phyloP scores from a whole-genome alignment of 2,797 vertebrate genomes.

The Vultur gryphus region DNA sequence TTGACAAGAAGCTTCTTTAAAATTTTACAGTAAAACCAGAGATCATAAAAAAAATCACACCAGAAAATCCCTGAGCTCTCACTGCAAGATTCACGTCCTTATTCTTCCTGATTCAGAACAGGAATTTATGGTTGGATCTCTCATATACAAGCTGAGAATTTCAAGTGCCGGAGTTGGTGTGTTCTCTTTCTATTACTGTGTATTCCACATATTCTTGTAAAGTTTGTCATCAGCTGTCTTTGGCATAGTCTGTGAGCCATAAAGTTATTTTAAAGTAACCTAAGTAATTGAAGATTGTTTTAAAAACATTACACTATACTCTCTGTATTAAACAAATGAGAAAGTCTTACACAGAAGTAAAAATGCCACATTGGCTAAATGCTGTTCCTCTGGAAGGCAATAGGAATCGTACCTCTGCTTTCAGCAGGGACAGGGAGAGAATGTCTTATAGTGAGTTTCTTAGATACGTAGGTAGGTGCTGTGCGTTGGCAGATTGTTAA shows the following conservation, averaged over 20 bases:
- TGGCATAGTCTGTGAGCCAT: not conserved
- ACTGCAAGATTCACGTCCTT: not conserved
- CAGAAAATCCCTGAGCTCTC: not conserved
- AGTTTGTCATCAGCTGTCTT: not conserved
- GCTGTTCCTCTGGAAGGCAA: not conserved
- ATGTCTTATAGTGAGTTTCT: not conserved
- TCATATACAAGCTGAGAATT: not conserved
- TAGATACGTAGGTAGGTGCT: not conserved
- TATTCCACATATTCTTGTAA: not conserved
- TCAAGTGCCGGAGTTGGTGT: not conserved
- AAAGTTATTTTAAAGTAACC: not conserved
- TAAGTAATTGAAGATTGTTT: not conserved
- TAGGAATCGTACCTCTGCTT: not conserved
- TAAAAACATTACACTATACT: not conserved
- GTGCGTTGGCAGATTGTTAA: not conserved
- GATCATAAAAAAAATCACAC: not conserved
- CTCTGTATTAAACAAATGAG: not conserved
- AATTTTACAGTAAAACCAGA: not conserved
- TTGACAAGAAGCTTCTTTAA: not conserved
- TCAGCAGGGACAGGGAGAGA: not conserved
- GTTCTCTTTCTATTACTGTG: not conserved
- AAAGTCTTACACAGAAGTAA: not conserved
- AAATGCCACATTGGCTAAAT: not conserved
- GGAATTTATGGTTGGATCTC: not conserved
- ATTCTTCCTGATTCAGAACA: not conserved